Evolutionary conservation across 2,888 invertebrate genomes (phyloP).

Genomic region (Blastobasis lacticolella): DNA sequence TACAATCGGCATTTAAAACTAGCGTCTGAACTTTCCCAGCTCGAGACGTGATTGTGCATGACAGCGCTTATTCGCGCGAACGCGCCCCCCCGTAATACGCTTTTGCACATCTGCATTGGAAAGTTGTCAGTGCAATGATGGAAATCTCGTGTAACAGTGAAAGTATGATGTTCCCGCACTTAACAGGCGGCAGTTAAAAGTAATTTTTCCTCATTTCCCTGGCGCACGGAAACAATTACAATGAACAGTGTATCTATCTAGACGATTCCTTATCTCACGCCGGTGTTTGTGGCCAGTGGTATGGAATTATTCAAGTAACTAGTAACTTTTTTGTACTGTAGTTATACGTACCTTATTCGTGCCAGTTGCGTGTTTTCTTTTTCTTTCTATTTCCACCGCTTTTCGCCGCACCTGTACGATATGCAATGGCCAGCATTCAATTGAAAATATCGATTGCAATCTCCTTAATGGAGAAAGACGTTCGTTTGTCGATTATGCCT

Average conservation of each 20-base stretch:
- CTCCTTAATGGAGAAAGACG: no score
- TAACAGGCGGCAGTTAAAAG: constrained; percentile 24
- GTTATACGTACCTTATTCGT: neutral
- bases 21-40: constrained; percentile 42
- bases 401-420: no score
- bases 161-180: constrained; percentile 22
- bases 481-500: no score
- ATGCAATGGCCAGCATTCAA: no score
- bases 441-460: no score
- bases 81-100: constrained; percentile 22
- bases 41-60: constrained; percentile 50
- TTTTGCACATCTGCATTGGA: constrained; percentile 54
- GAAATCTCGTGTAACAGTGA: constrained; percentile 44
- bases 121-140: constrained; percentile 58
- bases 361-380: neutral
- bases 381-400: no score
- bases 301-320: constrained; percentile 22
- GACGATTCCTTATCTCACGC: constrained; percentile 26
- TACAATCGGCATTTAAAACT: constrained; percentile 7
- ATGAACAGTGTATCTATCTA: constrained; percentile 22
- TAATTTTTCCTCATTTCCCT: constrained; percentile 47
- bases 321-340: constrained; percentile 8
- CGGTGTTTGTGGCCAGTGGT: constrained; percentile 23
- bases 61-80: constrained; percentile 32
- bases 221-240: constrained; percentile 42